Percentiles rank a stretch among this genome's conserved stretches.
Evolutionary conservation across 2,888 invertebrate genomes (phyloP).

Genomic region (Cheilosia grossa): DNA sequence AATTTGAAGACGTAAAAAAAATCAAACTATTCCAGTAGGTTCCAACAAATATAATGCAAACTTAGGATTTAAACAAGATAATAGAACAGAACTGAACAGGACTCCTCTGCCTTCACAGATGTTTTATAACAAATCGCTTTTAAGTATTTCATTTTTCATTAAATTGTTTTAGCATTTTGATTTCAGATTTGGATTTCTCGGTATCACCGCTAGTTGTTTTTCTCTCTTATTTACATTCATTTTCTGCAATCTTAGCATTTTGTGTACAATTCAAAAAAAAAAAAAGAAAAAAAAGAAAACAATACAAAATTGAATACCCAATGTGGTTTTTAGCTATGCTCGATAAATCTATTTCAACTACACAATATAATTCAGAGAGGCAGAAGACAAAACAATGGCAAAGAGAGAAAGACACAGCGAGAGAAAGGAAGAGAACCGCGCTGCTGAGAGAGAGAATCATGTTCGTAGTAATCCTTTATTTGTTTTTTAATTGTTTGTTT

Average conservation of each 20-base stretch:
- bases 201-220: slow-evolving; percentile 13
- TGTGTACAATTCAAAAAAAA: slow-evolving; percentile 8
- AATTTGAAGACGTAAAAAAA: slow-evolving; percentile 69
- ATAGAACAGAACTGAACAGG: slow-evolving; percentile 29
- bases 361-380: slow-evolving; percentile 1
- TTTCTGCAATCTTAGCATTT: slow-evolving; percentile 26
- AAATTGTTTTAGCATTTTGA: slow-evolving; percentile 9
- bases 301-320: not conserved
- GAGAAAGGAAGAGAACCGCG: slow-evolving; percentile 32
- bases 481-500: slow-evolving; percentile 67
- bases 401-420: slow-evolving; percentile 3
- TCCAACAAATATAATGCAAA: slow-evolving; percentile 35
- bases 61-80: slow-evolving; percentile 21
- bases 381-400: slow-evolving; percentile 7
- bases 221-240: slow-evolving; percentile 54
- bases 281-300: not conserved
- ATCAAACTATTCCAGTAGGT: slow-evolving; percentile 33
- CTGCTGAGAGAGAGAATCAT: slow-evolving; percentile 45
- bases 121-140: slow-evolving; percentile 45
- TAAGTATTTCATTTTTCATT: slow-evolving; percentile 5
- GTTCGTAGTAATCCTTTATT: slow-evolving; percentile 73
- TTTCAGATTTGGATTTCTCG: slow-evolving; percentile 5
- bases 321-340: slow-evolving; percentile 21
- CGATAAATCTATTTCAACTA: slow-evolving; percentile 11
- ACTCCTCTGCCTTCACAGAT: slow-evolving; percentile 12